phyloP scores from a whole-genome alignment of 2,888 invertebrate genomes.

The Andrena bucephala region DNA sequence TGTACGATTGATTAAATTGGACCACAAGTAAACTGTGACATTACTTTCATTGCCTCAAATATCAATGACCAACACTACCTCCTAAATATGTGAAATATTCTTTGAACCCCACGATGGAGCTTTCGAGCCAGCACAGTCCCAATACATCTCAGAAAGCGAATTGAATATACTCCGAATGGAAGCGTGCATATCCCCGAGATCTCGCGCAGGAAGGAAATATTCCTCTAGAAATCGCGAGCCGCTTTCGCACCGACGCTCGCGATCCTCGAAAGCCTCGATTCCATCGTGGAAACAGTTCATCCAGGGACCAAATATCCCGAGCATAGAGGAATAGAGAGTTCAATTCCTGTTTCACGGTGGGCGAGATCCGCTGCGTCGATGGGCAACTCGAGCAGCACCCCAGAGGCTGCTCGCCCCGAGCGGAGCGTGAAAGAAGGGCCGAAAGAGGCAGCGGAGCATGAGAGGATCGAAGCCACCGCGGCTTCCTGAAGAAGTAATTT shows the following conservation, averaged over 20 bases:
- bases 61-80: no score
- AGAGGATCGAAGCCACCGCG: slow-evolving; percentile 39
- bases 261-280: neutral
- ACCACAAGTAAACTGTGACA: no score
- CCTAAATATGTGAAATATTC: neutral
- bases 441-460: neutral
- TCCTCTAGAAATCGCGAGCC: neutral
- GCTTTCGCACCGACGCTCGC: neutral
- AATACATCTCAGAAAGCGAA: neutral
- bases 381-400: slow-evolving; percentile 38
- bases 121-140: neutral
- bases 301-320: slow-evolving; percentile 10
- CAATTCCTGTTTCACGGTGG: slow-evolving; percentile 30
- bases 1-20: no score
- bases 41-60: no score
- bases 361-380: slow-evolving; percentile 30
- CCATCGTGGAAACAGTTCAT: slow-evolving; percentile 7
- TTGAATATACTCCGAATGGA: slow-evolving; percentile 34
- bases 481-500: slow-evolving; percentile 74
- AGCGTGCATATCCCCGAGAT: slow-evolving; percentile 3
- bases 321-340: slow-evolving; percentile 14
- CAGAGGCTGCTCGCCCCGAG: slow-evolving; percentile 32
- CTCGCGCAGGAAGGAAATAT: slow-evolving; percentile 27
- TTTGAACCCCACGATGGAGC: neutral
- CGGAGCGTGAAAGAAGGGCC: neutral